Conservation (phyloP, 2,113 vertebrate genomes). For the Colaptes auratus region DNA sequence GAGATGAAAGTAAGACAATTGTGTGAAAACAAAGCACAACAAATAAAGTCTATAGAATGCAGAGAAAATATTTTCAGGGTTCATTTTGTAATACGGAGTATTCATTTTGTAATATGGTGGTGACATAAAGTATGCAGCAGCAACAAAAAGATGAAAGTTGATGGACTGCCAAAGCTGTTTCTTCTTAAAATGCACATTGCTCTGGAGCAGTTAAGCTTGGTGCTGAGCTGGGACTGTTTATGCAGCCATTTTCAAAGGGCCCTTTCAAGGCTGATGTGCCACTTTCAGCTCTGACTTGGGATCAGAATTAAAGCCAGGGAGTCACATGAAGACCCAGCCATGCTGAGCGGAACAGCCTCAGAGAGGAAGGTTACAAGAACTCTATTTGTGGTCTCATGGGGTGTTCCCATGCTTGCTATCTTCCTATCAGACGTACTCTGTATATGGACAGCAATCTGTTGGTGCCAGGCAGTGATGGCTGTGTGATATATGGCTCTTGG, state of each 20-base stretch:
- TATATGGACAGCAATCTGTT: conserved; percentile 80
- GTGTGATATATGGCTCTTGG: conserved; percentile 80
- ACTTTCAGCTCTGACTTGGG: conserved; percentile 70
- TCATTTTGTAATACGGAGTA: not conserved
- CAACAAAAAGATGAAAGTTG: not conserved
- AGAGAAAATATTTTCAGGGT: conserved; percentile 13
- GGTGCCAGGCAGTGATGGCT: conserved; percentile 73
- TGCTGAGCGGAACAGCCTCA: conserved; percentile 58
- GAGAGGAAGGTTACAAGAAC: conserved; percentile 70
- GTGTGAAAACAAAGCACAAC: conserved; percentile 26
- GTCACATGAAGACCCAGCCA: conserved; percentile 33
- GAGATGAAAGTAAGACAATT: not conserved
- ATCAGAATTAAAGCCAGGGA: conserved; percentile 79
- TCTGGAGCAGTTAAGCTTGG: not conserved
- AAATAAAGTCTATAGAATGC: conserved; percentile 13
- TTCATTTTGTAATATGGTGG: conserved; percentile 2
- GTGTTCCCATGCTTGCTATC: conserved; percentile 69
- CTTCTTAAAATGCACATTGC: conserved; percentile 28
- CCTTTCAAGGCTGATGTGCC: conserved; percentile 64
- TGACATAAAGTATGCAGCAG: conserved; percentile 17
- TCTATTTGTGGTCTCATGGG: conserved; percentile 69
- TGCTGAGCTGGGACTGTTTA: not conserved
- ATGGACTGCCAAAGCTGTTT: conserved; percentile 26
- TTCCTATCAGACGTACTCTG: conserved; percentile 81
- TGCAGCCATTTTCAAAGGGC: conserved; percentile 19